Evolutionary conservation across 2,888 invertebrate genomes (phyloP).

Genomic region (Leptogaster cylindrica): DNA sequence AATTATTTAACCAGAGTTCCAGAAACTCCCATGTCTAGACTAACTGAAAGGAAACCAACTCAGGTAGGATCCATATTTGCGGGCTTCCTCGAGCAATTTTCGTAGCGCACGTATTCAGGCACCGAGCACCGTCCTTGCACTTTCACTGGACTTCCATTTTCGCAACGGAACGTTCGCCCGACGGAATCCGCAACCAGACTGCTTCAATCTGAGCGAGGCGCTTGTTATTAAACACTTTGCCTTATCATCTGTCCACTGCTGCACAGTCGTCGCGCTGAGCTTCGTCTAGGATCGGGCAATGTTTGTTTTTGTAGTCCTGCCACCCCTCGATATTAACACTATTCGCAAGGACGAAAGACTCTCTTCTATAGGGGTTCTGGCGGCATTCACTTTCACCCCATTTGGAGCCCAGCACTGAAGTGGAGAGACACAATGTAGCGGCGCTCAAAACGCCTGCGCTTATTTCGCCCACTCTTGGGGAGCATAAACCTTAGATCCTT

Average conservation of each 20-base stretch:
- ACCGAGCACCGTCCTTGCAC: slow-evolving; percentile 34
- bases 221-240: slow-evolving; percentile 47
- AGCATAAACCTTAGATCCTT: neutral
- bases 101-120: no score
- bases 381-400: slow-evolving; percentile 44
- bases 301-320: slow-evolving; percentile 12
- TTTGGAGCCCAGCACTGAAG: slow-evolving; percentile 30
- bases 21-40: slow-evolving; percentile 20
- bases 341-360: no score
- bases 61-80: slow-evolving; percentile 26
- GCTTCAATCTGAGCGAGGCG: slow-evolving; percentile 44
- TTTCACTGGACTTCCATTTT: slow-evolving; percentile 21
- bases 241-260: slow-evolving; percentile 28
- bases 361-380: slow-evolving; percentile 12
- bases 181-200: slow-evolving; percentile 41
- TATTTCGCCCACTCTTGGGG: neutral
- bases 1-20: slow-evolving; percentile 5
- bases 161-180: slow-evolving; percentile 20
- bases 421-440: slow-evolving; percentile 6
- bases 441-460: slow-evolving; percentile 19
- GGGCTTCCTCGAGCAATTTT: no score
- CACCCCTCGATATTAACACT: slow-evolving; percentile 6
- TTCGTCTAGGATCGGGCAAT: slow-evolving; percentile 4
- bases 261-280: slow-evolving; percentile 7
- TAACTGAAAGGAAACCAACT: neutral